Percentiles rank a stretch among this genome's conserved stretches.
phyloP scores from a whole-genome alignment of 2,888 invertebrate species.

The Xanthia togata region DNA sequence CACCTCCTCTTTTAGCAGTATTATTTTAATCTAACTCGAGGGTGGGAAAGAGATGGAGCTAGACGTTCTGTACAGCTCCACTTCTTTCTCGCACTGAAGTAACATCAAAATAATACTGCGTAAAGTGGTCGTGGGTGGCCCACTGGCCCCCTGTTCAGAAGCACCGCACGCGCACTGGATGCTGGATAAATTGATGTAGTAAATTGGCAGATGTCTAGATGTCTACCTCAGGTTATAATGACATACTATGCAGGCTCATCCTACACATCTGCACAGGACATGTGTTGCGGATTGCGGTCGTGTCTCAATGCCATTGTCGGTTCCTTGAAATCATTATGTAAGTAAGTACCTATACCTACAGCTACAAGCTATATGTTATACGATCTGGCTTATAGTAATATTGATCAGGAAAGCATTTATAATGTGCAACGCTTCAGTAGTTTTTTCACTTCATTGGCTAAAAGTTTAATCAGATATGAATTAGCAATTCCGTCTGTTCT shows the following conservation, averaged over 20 bases:
- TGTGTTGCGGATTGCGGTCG: constrained; percentile 29
- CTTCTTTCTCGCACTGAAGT: too few relatives aligned
- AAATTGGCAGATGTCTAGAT: not conserved
- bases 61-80: too few relatives aligned
- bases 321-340: constrained; percentile 1
- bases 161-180: not conserved
- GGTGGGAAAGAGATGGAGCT: too few relatives aligned
- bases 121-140: too few relatives aligned
- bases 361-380: not conserved
- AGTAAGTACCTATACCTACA: not conserved
- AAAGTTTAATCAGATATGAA: not conserved
- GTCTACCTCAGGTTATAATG: not conserved
- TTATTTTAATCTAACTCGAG: too few relatives aligned
- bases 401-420: not conserved
- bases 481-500: not conserved
- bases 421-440: not conserved
- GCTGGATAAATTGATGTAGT: not conserved
- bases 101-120: too few relatives aligned
- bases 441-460: not conserved
- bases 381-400: not conserved
- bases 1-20: too few relatives aligned
- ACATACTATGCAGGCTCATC: not conserved
- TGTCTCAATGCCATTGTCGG: constrained; percentile 9
- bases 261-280: constrained; percentile 9
- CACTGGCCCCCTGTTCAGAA: too few relatives aligned